Evolutionary conservation across 1,140 invertebrate species (phyloP), one percentile per base, ranked within the genome.

Genomic region (Thereuonema tuberculata): DNA sequence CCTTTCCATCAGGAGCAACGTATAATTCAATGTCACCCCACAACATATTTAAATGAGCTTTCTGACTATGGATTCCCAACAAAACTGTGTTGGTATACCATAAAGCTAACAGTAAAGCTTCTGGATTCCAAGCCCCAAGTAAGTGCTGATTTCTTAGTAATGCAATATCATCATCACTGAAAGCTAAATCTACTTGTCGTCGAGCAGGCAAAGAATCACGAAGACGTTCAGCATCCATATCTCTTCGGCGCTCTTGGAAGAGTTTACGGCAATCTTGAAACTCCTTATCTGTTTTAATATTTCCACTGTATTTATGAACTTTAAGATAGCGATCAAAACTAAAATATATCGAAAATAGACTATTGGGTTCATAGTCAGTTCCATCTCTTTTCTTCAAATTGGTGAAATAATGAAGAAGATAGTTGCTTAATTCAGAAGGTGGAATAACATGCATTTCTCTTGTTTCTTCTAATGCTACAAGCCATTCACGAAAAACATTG

Each of bases 331-430:
- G 24, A 21, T 55, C 53, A 28, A 55, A 26, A 55, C 53, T 55
- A 29, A 55, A 55, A 29, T 55, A 55, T 12, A 55, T 55, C 3
- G 53, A 55, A 29, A 26, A 28, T 14, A 55, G 21, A 55, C 53
- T 55, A 55, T 55, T 55, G 14, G 53, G 53, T 28, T 55, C 53
- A 21, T 55, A 55, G 21, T 55, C 28, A 26, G 53, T 28, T 26
- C 53, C 53, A 29, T 55, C 53, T 26, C 53, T 12, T 21, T 55
- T 55, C 53, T 55, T 55, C 25, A 55, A 21, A 55, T 55, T 55
- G 23, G 25, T 29, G 21, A 55, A 55, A 29, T 26, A 55, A 9
- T 55, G 24, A 9, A 55, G 53, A 12, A 55, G 53, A 26, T 28
- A 15, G 5, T 25, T 26, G 3, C 25, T 21, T 27, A 55, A 23